Evolutionary conservation across 1,140 invertebrate species (phyloP), one percentile per base, ranked within the genome.

Genomic region (Tetragnatha versicolor): DNA sequence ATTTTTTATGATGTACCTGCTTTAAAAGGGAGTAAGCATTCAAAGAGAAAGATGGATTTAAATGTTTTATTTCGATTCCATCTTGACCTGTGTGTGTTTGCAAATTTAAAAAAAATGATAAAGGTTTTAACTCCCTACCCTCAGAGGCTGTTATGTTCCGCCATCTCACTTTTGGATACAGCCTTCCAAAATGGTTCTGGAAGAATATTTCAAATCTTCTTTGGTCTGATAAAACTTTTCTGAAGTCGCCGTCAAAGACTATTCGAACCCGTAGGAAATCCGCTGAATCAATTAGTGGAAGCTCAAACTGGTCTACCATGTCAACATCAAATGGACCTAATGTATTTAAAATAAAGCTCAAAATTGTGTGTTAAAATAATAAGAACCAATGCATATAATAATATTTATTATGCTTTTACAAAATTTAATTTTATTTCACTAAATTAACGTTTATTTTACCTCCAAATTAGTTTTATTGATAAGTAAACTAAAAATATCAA

Each of bases 261-360:
- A 77, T 31, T 31, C 31, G 45, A 7, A 77, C 20, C 5, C 17
- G 10, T 7, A 60, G 60, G 14, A 66, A 77, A 22, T 77, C 73
- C 0, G 37, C 29, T 0, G 60, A 77, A 12, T 77, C 45, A 6
- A 77, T 45, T 12, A 77, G n/a, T 6, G 73, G 73, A 1, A 77
- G 9, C 22, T 77, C 73, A 20, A 55, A 66, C 2, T 45, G 51
- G 22, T 65, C 61, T 25, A 65, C 7, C 20, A 65, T 66, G 25
- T 77, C 73, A 1, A 77, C 73, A 20, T 77, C 73, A 9, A 77
- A 77, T 25, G 73, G 73, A 29, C 73, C 73, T 77, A 12, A 3
- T 12, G 25, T 17, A 22, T 17, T 20, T 53, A 53, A 12, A 53
- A n/a, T n/a, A n/a, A n/a, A n/a, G n/a, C n/a, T n/a, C n/a, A n/a